Base-by-base conservation (phyloP, 2,797 vertebrate genomes). In the Gymnoscopelus microlampas region DNA sequence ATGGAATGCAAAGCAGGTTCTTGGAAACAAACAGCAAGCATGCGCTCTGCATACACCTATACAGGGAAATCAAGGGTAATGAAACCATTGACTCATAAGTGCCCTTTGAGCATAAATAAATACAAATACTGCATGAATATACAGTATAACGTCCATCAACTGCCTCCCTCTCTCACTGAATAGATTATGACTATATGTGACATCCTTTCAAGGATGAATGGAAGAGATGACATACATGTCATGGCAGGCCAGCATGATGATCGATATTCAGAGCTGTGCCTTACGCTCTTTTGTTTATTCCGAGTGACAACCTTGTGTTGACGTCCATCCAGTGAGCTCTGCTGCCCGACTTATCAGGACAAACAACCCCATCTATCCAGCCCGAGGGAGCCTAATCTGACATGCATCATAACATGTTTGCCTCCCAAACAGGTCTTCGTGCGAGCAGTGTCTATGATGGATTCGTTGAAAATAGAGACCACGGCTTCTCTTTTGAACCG, bases 311-410 rank as follows among this genome's bases (percentile, higher is more conserved):
- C 68, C 44, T 55, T 50, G 7, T 57, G 44, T 50, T 63, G 44
- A 63, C 68, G 63, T 53, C 29, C 19, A 49, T n/a, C 47, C 53
- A 50, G 35, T 49, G 53, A 11, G n/a, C 56, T 7, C 26, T 12
- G 44, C 23, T 48, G 59, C 9, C 35, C 48, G 60, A 14, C 29
- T 54, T 51, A 26, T 9, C 57, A 48, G 24, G 39, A 15, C 47
- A 63, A 49, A 70, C 68, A 70, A 23, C 53, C 53, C 10, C 53
- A 63, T 57, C 6, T 49, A 51, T 57, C 53, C 19, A 19, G 53
- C 23, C 35, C n/a, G 55, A 50, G 54, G n/a, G 6, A 47, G 24
- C 19, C 14, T 48, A 44, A 23, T 50, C n/a, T 51, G n/a, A 3
- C 60, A 32, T 57, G 44, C 53, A 51, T 63, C 60, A 44, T 10